phyloP scores from a whole-genome alignment of 2,888 invertebrate genomes.

The Tethea ocularis region DNA sequence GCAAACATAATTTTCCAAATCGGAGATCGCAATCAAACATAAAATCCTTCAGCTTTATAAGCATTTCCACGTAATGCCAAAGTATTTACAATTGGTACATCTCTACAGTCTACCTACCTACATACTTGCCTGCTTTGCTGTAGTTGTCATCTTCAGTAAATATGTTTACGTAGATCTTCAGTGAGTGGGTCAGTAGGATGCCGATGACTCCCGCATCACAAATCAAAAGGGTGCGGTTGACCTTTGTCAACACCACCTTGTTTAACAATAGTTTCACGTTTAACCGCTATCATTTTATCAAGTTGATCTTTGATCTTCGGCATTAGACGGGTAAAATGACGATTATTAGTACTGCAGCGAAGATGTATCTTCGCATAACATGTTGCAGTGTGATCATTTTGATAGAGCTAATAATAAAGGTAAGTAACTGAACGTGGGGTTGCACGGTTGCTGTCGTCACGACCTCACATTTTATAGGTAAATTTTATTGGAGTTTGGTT shows the following conservation, averaged over 20 bases:
- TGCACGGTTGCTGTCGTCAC: neutral
- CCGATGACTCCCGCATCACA: conserved; percentile 36
- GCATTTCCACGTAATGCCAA: neutral
- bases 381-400: neutral
- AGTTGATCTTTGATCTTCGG: conserved; percentile 60
- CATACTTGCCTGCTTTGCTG: conserved; percentile 15
- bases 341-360: conserved; percentile 3
- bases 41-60: too few species aligned
- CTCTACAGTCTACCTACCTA: neutral
- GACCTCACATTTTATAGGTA: neutral
- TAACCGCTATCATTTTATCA: conserved; percentile 54
- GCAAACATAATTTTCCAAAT: too few species aligned
- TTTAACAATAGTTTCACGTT: conserved; percentile 50
- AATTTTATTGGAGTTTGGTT: neutral
- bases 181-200: conserved; percentile 57
- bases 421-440: neutral
- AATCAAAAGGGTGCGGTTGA: conserved; percentile 43
- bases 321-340: conserved; percentile 24
- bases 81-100: neutral
- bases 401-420: neutral
- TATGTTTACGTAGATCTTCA: conserved; percentile 47
- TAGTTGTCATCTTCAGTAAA: conserved; percentile 51
- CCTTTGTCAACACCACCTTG: conserved; percentile 59
- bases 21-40: too few species aligned
- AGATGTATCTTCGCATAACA: neutral